phyloP scores from a whole-genome alignment of 2,113 vertebrate species.

The Psilopogon haemacephalus region DNA sequence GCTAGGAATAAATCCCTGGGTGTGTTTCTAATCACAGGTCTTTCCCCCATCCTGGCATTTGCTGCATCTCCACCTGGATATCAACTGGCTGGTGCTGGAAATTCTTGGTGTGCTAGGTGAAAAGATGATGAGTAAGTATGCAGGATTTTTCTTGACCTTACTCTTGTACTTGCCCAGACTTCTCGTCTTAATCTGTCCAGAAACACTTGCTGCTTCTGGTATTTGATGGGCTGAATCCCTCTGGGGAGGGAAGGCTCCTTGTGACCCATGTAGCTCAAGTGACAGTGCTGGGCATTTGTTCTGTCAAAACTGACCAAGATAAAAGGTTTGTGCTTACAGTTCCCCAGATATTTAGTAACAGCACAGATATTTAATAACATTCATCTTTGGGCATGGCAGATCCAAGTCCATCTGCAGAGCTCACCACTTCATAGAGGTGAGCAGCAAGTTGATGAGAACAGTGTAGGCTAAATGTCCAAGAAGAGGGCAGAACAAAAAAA shows the following conservation, averaged over 20 bases:
- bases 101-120: conserved; percentile 87
- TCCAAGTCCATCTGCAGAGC: background rate
- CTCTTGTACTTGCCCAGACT: background rate
- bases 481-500: background rate
- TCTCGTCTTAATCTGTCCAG: background rate
- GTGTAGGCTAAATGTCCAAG: background rate
- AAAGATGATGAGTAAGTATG: conserved; percentile 85
- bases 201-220: background rate
- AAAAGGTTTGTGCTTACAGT: background rate
- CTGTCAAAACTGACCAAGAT: background rate
- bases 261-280: background rate
- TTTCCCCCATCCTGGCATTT: conserved; percentile 95
- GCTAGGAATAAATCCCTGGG: background rate
- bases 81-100: conserved; percentile 91
- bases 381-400: background rate
- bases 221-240: background rate
- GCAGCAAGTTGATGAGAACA: background rate
- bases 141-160: background rate
- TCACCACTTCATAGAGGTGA: background rate
- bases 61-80: conserved; percentile 91
- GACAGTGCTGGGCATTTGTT: background rate
- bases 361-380: background rate
- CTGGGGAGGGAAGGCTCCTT: background rate
- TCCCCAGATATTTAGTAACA: background rate
- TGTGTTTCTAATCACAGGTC: conserved; percentile 75